Base-by-base conservation (phyloP, 2,888 invertebrate species). In the Microctonus hyperodae region DNA sequence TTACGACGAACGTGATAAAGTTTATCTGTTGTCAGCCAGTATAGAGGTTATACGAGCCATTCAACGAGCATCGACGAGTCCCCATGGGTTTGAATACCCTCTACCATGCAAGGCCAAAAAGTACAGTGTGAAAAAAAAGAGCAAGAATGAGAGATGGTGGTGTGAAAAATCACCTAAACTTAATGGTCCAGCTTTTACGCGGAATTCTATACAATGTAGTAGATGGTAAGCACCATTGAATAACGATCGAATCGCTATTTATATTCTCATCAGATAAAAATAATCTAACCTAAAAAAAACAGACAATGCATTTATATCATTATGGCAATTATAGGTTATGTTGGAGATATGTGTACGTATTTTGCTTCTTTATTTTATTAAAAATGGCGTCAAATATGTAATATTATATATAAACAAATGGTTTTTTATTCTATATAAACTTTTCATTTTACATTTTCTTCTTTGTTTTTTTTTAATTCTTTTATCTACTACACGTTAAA, bases 1-100 rank as follows among this genome's bases (percentile, higher is more conserved):
- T 55, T 40, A 64, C 35, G 33, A 65, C 35, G 13, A 48, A 25
- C 11, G 59, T 59, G 67, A 67, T 67, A 67, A 67, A 70, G 65
- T 68, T 65, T 68, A 65, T 59, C 63, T 61, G 60, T 60, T 50
- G 68, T 68, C 61, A 61, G 57, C 56, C 68, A 64, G 57, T 57
- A n/a, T n/a, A 40, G 44, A 44, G 51, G 50, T 68, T 68, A 33
- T 55, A 31, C 56, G 60, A 59, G 37, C 35, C 25, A 64, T 61
- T 65, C 68, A 48, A 20, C 22, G 33, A 56, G 23, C 31, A n/a
- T 44, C 56, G 20, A 50, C 35, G 48, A 25, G 35, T 37, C 57
- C 64, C 64, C 28, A 55, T 25, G 60, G 68, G 25, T 33, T 50
- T 40, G 25, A 60, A 31, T 25, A 60, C 16, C 16, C 59, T 28